Evolutionary conservation across 2,113 vertebrate species (phyloP).

Genomic region (Nibea coibor): DNA sequence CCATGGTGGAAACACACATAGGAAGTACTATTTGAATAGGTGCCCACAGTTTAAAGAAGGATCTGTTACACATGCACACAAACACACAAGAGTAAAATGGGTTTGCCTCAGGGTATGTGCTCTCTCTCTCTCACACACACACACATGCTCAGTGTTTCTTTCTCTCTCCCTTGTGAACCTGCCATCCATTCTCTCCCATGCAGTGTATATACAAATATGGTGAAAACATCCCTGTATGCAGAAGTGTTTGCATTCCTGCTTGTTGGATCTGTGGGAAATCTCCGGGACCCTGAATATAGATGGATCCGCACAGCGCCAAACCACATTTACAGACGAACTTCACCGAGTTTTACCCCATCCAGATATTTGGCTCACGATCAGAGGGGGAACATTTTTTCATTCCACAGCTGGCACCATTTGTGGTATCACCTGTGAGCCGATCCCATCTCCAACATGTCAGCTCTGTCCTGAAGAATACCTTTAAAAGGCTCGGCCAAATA

Average conservation of each 20-base stretch:
- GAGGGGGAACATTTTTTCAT: background rate
- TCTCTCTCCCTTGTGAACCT: constrained; percentile 25
- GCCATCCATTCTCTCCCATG: constrained; percentile 36
- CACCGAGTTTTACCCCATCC: background rate
- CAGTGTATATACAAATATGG: constrained; percentile 53
- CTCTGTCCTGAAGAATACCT: background rate
- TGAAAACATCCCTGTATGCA: constrained; percentile 35
- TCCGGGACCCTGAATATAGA: constrained; percentile 21
- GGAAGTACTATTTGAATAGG: constrained; percentile 54
- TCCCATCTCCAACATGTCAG: background rate
- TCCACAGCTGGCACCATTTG: background rate
- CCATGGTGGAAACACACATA: constrained; percentile 10
- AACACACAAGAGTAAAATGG: constrained; percentile 1
- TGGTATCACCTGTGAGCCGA: background rate
- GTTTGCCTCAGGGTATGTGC: background rate
- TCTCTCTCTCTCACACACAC: constrained; percentile 11
- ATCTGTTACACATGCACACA: constrained; percentile 50
- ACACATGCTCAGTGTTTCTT: background rate
- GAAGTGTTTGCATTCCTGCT: constrained; percentile 47
- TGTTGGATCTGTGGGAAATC: constrained; percentile 44
- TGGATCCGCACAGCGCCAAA: constrained; percentile 14
- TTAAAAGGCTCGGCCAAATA: background rate
- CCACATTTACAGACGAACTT: constrained; percentile 22
- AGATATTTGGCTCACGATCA: constrained; percentile 11
- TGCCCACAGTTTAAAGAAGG: constrained; percentile 20